Conservation (phyloP, 2,888 invertebrate species). For the Napeogenes inachia region DNA sequence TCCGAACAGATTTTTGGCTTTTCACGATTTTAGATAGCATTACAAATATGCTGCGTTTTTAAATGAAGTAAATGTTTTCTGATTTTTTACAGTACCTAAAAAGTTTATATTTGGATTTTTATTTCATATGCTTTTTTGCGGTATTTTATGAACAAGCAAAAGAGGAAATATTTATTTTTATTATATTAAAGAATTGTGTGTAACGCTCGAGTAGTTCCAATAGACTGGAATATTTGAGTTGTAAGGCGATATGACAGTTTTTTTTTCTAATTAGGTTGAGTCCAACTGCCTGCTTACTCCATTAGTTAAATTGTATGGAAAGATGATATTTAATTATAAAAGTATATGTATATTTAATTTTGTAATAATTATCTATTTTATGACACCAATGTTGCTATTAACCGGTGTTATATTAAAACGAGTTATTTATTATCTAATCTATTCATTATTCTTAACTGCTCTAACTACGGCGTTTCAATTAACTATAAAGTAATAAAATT, state of each 20-base stretch:
- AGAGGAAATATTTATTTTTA: slow-evolving; percentile 38
- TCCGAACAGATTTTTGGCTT: no score
- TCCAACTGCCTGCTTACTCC: slow-evolving; percentile 41
- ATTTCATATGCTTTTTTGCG: no score
- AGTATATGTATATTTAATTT: slow-evolving; percentile 12
- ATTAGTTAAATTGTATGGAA: slow-evolving; percentile 26
- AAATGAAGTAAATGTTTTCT: no score
- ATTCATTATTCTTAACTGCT: slow-evolving; percentile 19
- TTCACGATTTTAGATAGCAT: no score
- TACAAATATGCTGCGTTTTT: no score
- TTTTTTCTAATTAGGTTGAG: slow-evolving; percentile 39
- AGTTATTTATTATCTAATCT: slow-evolving; percentile 1
- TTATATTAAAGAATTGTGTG: slow-evolving; percentile 67
- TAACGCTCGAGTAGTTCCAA: slow-evolving; percentile 46
- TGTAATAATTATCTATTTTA: slow-evolving; percentile 13
- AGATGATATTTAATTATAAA: no score
- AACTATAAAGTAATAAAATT: slow-evolving; percentile 46
- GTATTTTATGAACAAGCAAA: background rate
- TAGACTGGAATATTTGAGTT: slow-evolving; percentile 48
- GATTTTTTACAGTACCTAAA: no score
- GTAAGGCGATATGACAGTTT: slow-evolving; percentile 37
- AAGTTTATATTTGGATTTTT: no score
- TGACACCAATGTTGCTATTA: background rate
- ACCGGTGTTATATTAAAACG: background rate
- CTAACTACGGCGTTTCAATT: slow-evolving; percentile 48